These are phyloP conservation scores for Acanthoscelides obtectus DNA, from an alignment of 2,888 invertebrate genomes.

Conservation along the genomic window DNA sequence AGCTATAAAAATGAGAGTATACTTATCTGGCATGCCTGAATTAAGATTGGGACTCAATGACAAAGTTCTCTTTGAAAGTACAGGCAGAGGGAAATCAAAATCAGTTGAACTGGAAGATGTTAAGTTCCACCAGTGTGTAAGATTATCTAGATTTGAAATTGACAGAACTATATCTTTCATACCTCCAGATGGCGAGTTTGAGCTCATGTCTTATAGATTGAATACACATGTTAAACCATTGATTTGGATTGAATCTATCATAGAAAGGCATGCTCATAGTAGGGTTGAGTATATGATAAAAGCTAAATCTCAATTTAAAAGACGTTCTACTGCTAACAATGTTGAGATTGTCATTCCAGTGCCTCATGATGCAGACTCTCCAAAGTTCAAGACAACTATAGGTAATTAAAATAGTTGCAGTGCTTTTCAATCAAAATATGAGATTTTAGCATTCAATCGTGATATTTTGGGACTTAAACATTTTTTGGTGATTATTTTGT, in stretches of 20 bases:
- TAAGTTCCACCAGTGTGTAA: slow-evolving; percentile 97
- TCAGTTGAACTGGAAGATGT: slow-evolving; percentile 98
- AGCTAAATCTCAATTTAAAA: slow-evolving; percentile 96
- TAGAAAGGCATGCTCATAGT: slow-evolving; percentile 95
- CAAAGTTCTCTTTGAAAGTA: slow-evolving; percentile 96
- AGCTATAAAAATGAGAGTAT: slow-evolving; percentile 97
- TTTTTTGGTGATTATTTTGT: too few species aligned
- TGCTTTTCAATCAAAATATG: too few species aligned
- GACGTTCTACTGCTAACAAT: slow-evolving; percentile 96
- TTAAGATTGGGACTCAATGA: slow-evolving; percentile 93
- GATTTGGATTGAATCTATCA: slow-evolving; percentile 98
- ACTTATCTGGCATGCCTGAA: slow-evolving; percentile 98
- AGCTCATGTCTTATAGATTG: slow-evolving; percentile 95
- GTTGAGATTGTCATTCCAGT: slow-evolving; percentile 97
- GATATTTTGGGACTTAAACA: too few species aligned
- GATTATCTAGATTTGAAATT: slow-evolving; percentile 94
- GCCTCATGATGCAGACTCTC: slow-evolving; percentile 95
- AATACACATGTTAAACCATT: slow-evolving; percentile 95
- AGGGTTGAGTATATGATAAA: slow-evolving; percentile 99
- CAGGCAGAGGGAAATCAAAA: slow-evolving; percentile 95
- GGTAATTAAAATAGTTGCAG: too few species aligned
- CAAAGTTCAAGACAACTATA: slow-evolving; percentile 96
- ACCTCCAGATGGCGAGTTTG: slow-evolving; percentile 98
- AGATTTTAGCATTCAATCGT: too few species aligned
- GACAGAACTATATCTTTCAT: slow-evolving; percentile 98